These are phyloP conservation scores for Chrysolina oricalcia DNA, from an alignment of 2,888 invertebrate genomes.

Conservation along the genomic window DNA sequence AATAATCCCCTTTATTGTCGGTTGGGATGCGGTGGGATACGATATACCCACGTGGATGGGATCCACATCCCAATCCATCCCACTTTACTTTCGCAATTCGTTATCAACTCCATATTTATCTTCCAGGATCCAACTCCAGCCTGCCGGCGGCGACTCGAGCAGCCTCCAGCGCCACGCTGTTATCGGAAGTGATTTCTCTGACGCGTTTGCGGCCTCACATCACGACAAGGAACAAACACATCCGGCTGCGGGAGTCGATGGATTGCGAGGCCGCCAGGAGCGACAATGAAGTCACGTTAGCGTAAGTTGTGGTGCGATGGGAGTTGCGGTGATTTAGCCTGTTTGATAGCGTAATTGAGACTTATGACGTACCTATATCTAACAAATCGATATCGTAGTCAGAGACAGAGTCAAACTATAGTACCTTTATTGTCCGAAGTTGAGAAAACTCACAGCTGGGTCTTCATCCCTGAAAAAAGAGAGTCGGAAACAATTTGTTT, in stretches of 20 bases:
- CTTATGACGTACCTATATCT: neutral
- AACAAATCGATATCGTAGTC: no score
- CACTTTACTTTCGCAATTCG: neutral
- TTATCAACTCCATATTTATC: neutral
- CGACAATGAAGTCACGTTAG: slow-evolving; percentile 66
- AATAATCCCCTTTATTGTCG: no score
- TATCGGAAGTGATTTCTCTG: slow-evolving; percentile 86
- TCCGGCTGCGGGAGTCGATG: slow-evolving; percentile 77
- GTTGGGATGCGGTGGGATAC: no score
- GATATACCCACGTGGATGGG: no score
- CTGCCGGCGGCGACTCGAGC: slow-evolving; percentile 75
- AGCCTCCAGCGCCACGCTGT: slow-evolving; percentile 83
- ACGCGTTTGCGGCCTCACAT: slow-evolving; percentile 75
- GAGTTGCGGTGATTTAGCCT: neutral
- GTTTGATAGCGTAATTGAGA: neutral
- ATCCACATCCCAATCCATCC: neutral
- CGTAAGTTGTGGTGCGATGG: slow-evolving; percentile 62
- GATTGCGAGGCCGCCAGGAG: slow-evolving; percentile 70
- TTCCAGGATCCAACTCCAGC: slow-evolving; percentile 66
- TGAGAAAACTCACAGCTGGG: no score
- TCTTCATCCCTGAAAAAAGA: no score
- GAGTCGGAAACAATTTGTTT: no score
- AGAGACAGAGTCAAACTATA: no score
- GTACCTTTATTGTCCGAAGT: no score
- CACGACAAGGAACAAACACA: slow-evolving; percentile 71